Evolutionary conservation across 2,888 invertebrate species (phyloP), one percentile per base, ranked within the genome.

Genomic region (Chorisops tibialis): DNA sequence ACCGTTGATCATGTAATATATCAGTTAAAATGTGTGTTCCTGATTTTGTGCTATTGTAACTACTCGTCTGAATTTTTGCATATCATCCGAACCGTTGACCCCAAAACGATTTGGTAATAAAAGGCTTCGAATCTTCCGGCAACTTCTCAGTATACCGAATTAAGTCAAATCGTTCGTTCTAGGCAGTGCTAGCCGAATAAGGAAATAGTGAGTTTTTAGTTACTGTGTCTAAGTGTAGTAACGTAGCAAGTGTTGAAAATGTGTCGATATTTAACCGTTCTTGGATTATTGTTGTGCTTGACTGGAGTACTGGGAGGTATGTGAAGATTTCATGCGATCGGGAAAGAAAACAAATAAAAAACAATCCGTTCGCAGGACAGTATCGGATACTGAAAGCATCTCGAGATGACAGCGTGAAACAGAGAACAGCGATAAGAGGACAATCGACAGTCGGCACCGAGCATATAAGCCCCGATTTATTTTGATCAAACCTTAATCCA

Each of bases 61-160:
- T n/a, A n/a, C n/a, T n/a, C n/a, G n/a, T n/a, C n/a, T n/a, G n/a
- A n/a, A n/a, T 41, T 54, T 30, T 45, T 54, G 30, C 43, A 30
- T 45, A 5, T 11, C 11, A 24, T 45, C 16, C 24, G n/a, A 56
- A 30, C 19, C 56, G 43, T 56, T 56, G 56, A 56, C 56, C 56
- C 30, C 45, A 30, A 43, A 50, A 43, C 24, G 4, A 9, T 1
- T 24, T 43, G 45, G 7, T 56, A 41, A 56, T 56, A 56, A 30
- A 56, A 56, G 22, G 45, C 24, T 18, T 6, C 4, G 18, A 19
- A 30, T 12, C 2, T 11, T 14, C 5, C 9, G 14, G 4, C 14
- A 56, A 2, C 30, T 56, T n/a, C 18, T 19, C 56, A 56, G 56
- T 52, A 7, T 43, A 9, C 12, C 16, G 30, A 18, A 16, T 35